A percentile compares a stretch with the other conserved stretches of the same genome.
These are phyloP conservation scores for Polydrusus tereticollis DNA, from an alignment of 2,888 invertebrate species.

Conservation along the genomic window DNA sequence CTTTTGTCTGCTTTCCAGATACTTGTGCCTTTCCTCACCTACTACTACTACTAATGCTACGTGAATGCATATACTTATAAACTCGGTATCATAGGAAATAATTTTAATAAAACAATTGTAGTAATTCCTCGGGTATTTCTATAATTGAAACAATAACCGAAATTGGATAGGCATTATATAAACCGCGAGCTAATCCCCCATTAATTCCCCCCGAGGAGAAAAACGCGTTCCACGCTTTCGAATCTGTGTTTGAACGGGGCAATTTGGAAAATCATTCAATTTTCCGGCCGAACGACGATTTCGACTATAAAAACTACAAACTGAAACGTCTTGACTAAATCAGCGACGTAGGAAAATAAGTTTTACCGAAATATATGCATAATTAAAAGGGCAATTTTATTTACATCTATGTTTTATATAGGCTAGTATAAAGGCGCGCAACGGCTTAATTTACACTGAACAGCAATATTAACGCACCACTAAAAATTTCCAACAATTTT, in stretches of 20 bases:
- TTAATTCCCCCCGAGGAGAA: slow-evolving; percentile 39
- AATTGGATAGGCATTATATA: slow-evolving; percentile 46
- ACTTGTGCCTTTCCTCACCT: no score
- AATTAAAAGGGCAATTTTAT: no score
- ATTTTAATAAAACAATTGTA: background rate
- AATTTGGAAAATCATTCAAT: slow-evolving; percentile 60
- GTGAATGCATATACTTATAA: no score
- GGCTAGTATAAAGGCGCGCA: no score
- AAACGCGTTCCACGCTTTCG: slow-evolving; percentile 36
- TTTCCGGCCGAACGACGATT: slow-evolving; percentile 60
- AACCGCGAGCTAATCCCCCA: slow-evolving; percentile 47
- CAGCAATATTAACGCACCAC: no score
- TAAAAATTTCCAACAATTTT: no score
- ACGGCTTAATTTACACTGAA: no score
- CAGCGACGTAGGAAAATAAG: slow-evolving; percentile 27
- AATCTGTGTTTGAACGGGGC: slow-evolving; percentile 55
- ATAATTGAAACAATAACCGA: slow-evolving; percentile 47
- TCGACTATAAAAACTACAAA: slow-evolving; percentile 57
- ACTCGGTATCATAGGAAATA: no score
- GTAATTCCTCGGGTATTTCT: background rate
- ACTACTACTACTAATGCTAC: no score
- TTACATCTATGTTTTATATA: no score
- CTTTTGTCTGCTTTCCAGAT: no score
- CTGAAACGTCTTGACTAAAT: slow-evolving; percentile 40
- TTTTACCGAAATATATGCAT: no score